Conservation (phyloP, 1,140 invertebrate genomes). For the Chironomus tepperi region DNA sequence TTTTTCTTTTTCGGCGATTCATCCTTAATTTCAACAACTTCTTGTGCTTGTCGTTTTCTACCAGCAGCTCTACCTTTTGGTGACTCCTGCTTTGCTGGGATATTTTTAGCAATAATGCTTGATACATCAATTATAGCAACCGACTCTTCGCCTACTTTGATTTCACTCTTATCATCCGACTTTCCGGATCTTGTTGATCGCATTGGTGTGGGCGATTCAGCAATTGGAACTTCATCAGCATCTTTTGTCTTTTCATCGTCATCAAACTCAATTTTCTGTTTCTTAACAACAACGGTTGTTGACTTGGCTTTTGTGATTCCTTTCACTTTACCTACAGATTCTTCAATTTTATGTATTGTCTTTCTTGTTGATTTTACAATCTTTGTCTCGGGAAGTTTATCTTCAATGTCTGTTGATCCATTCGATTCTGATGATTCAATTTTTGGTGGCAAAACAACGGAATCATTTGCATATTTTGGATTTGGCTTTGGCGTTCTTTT, state of each 20-base stretch:
- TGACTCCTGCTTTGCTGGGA: not conserved
- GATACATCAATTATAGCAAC: not conserved
- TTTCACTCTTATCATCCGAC: not conserved
- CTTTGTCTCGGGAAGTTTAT: not conserved
- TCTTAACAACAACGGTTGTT: not conserved
- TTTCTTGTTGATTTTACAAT: constrained; percentile 9
- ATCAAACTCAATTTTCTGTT: constrained; percentile 11
- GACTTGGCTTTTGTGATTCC: not conserved
- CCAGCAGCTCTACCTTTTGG: not conserved
- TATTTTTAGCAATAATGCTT: not conserved
- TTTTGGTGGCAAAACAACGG: not conserved
- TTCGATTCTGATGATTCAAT: not conserved
- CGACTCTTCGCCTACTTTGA: not conserved
- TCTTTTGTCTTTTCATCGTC: constrained; percentile 10
- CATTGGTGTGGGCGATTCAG: not conserved
- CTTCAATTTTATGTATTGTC: not conserved
- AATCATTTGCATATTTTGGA: constrained; percentile 20
- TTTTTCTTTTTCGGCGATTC: constrained; percentile 16
- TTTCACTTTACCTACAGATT: not conserved
- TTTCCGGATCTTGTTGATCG: not conserved
- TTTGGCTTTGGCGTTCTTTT: constrained; percentile 23
- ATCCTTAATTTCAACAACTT: not conserved
- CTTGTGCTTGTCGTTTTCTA: not conserved
- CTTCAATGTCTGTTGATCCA: not conserved
- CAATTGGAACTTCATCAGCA: not conserved